Evolutionary conservation across 2,797 vertebrate genomes (phyloP).

Genomic region (Sebastes cheni): DNA sequence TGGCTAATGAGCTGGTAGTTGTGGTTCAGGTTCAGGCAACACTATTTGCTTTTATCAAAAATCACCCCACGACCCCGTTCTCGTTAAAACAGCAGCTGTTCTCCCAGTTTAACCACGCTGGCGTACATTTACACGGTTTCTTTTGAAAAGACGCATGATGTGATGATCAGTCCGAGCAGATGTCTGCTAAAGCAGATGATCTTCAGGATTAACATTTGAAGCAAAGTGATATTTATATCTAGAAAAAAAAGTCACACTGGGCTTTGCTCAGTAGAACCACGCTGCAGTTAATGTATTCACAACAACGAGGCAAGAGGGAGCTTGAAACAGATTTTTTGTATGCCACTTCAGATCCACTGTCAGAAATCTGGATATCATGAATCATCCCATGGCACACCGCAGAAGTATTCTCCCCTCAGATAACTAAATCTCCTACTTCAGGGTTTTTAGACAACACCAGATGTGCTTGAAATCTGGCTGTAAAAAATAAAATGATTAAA

Average conservation of each 20-base stretch:
- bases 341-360: background rate
- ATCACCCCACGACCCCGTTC: background rate
- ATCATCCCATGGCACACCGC: background rate
- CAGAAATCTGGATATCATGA: background rate
- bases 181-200: constrained; percentile 7
- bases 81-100: constrained; percentile 16
- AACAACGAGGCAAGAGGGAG: background rate
- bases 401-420: background rate
- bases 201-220: constrained; percentile 6
- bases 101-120: background rate
- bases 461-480: background rate
- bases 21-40: background rate
- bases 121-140: background rate
- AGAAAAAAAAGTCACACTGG: background rate
- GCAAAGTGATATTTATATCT: background rate
- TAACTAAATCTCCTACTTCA: background rate
- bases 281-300: background rate
- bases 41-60: background rate
- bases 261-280: background rate
- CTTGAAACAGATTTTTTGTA: background rate
- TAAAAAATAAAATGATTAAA: background rate
- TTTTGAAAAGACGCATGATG: background rate
- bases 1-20: constrained; percentile 8
- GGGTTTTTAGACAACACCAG: background rate
- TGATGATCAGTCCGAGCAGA: constrained; percentile 23